Base-by-base conservation (phyloP, 1,140 invertebrate genomes). In the Drosophila sturtevanti region DNA sequence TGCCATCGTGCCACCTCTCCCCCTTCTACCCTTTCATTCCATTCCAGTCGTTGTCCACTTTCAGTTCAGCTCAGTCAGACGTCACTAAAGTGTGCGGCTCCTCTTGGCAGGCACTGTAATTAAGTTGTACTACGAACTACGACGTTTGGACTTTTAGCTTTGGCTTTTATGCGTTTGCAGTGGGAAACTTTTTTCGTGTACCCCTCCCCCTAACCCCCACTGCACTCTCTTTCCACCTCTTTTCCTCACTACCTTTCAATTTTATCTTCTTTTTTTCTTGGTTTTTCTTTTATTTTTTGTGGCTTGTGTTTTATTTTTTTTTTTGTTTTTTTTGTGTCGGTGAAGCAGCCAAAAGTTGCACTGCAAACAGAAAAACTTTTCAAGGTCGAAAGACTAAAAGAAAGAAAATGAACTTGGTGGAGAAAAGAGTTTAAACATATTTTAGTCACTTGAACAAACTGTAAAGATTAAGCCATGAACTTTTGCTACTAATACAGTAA, bases 121-220 rank as follows among this genome's bases (percentile, higher is more conserved):
- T 87, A 79, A 84, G 84, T 89, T 87, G 82, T 87, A 69, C 79
- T 84, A 87, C 85, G 84, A 81, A 82, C 84, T 89, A 77, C 84
- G 68, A 59, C 63, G 56, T 67, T 70, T 69, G 70, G 51, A n/a
- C 35, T 67, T 62, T 55, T 34, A 21, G 51, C 51, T 31, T 37
- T 60, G 54, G 21, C 34, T 48, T 62, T 65, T 78, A 55, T 55
- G 63, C 68, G 66, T 69, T 65, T 64, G 56, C 72, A 41, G 4
- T 27, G 22, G 55, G 9, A 56, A 48, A 61, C n/a, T 62, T 63
- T 69, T 66, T 68, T 10, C 41, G 18, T 48, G 11, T 21, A n/a
- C 41, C 27, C 27, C 27, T 31, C 27, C 24, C 27, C 7, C n/a
- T n/a, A n/a, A n/a, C n/a, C n/a, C n/a, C n/a, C n/a, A n/a, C n/a